Base-by-base conservation (phyloP, 2,113 vertebrate species). In the Charina bottae region DNA sequence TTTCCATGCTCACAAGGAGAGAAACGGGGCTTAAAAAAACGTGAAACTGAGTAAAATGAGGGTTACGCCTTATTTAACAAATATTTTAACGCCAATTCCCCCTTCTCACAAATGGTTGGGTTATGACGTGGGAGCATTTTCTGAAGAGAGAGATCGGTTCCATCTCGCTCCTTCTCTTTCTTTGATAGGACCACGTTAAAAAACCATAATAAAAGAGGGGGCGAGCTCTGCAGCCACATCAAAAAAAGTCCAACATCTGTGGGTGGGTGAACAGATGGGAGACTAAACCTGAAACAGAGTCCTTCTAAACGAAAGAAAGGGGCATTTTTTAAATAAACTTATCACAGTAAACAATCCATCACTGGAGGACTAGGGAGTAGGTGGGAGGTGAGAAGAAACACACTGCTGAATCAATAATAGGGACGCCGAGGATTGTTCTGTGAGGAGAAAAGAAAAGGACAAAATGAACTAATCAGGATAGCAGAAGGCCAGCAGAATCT, bases 401-500 rank as follows among this genome's bases (percentile, higher is more conserved):
- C 33, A 11, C 4, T 1, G n/a, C 15, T 54, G n/a, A 12, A 0
- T 99, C 98, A 99, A 97, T 99, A 99, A 97, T 99, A 99, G n/a
- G 99, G 99, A 96, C 99, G 97, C 6, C 99, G 97, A 2, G 99
- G 99, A 95, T 99, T 99, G 97, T 99, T 99, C 99, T 99, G 98
- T 1, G 37, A 91, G 55, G 93, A 93, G 49, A 78, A 15, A 78
- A 46, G 6, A 24, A 28, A 4, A 24, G 49, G 21, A 26, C 33
- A 33, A 1, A 4, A 53, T 87, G 23, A 91, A 53, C 13, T 37
- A 2, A 17, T 0, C 0, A 23, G 37, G 12, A 19, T 23, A 24
- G 1, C 7, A 72, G 88, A n/a, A 68, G 28, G 13, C 19, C 53
- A 37, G 21, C 33, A 17, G 83, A 85, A 28, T 85, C 4, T 8